Conservation (phyloP, 2,113 vertebrate genomes). For the Colaptes auratus region DNA sequence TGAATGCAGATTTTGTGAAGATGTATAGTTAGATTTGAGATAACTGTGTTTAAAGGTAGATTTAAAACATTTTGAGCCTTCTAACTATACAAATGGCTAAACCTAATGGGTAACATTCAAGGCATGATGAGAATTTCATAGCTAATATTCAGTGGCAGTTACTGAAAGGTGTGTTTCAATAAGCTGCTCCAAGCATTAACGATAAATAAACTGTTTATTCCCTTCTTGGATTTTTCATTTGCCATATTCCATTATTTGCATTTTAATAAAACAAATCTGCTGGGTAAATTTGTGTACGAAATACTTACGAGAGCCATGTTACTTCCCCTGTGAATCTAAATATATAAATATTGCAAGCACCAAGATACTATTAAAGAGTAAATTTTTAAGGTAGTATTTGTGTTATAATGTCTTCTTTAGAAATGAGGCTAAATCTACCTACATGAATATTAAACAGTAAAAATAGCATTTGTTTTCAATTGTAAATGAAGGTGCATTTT, state of each 20-base stretch:
- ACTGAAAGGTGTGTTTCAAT: constrained; percentile 33
- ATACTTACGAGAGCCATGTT: constrained; percentile 43
- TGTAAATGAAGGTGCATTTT: constrained; percentile 68
- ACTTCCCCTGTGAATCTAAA: constrained; percentile 28
- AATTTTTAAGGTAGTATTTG: constrained; percentile 56
- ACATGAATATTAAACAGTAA: constrained; percentile 55
- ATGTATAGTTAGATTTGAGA: not conserved
- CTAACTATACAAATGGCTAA: constrained; percentile 39
- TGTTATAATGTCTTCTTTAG: constrained; percentile 28
- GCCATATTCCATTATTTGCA: constrained; percentile 49
- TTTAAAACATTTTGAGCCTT: not conserved
- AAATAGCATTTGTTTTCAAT: constrained; percentile 63
- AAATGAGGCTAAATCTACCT: constrained; percentile 40
- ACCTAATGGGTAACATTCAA: constrained; percentile 38
- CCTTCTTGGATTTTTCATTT: constrained; percentile 56
- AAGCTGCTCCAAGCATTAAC: constrained; percentile 25
- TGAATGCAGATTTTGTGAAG: constrained; percentile 59
- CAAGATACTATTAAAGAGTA: constrained; percentile 43
- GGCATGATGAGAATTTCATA: constrained; percentile 35
- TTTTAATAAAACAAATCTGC: constrained; percentile 67
- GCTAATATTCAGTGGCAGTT: constrained; percentile 50
- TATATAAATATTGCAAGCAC: not conserved
- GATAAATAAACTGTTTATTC: constrained; percentile 59
- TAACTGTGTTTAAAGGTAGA: constrained; percentile 36
- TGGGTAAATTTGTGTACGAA: constrained; percentile 55